phyloP scores from a whole-genome alignment of 1,140 invertebrate species.

The Ceratina calcarata region DNA sequence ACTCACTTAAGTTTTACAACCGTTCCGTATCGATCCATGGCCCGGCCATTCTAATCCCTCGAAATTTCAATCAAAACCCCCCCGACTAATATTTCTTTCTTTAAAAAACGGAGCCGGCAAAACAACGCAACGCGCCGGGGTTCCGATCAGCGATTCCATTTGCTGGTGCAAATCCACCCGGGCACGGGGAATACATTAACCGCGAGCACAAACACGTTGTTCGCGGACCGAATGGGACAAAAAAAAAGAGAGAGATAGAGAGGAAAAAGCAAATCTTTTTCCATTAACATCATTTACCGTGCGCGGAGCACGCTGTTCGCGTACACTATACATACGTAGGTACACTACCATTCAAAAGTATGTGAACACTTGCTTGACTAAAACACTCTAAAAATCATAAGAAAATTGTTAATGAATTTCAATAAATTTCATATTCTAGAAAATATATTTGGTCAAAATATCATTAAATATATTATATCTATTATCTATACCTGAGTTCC shows the following conservation, averaged over 20 bases:
- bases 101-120: background rate
- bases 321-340: conserved; percentile 35
- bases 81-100: background rate
- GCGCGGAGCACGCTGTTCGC: conserved; percentile 62
- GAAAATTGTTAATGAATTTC: too few relatives aligned
- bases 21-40: background rate
- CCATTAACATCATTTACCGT: conserved; percentile 56
- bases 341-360: background rate
- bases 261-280: conserved; percentile 42
- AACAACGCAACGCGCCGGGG: background rate
- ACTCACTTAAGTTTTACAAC: background rate
- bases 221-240: background rate
- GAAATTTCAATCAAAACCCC: conserved; percentile 17
- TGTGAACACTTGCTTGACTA: too few relatives aligned
- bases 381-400: too few relatives aligned
- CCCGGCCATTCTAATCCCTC: background rate
- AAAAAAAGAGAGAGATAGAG: background rate
- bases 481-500: too few relatives aligned
- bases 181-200: conserved; percentile 20
- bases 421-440: too few relatives aligned
- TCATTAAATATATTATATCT: too few relatives aligned
- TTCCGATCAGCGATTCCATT: conserved; percentile 18
- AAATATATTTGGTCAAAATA: too few relatives aligned
- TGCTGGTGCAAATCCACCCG: background rate
- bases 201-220: background rate